Evolutionary conservation across 2,888 invertebrate genomes (phyloP).

Genomic region (Dicycla oo): DNA sequence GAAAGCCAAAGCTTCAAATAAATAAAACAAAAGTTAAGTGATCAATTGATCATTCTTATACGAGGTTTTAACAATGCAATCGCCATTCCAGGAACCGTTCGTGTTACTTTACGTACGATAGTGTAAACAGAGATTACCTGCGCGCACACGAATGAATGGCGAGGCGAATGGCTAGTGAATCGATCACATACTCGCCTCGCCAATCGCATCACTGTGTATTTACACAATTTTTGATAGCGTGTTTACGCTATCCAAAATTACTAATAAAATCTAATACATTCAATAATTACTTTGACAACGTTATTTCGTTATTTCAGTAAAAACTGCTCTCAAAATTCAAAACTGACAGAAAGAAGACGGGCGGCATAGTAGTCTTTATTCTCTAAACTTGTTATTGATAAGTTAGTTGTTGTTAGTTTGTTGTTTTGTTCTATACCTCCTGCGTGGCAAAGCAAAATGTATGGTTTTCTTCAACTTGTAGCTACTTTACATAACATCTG

Average conservation of each 20-base stretch:
- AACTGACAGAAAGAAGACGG: not conserved
- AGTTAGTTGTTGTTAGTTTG: not conserved
- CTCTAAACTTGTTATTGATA: not conserved
- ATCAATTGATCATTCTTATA: not conserved
- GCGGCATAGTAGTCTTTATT: not conserved
- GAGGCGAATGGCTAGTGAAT: conserved; percentile 26
- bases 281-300: not conserved
- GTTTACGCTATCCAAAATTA: not conserved
- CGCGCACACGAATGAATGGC: conserved; percentile 9
- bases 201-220: conserved; percentile 4
- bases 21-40: not conserved
- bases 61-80: conserved; percentile 8
- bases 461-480: not conserved
- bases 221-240: no score
- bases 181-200: conserved; percentile 9
- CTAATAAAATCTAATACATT: no score
- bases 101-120: not conserved
- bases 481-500: conserved; percentile 8
- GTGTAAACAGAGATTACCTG: conserved; percentile 22
- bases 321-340: not conserved
- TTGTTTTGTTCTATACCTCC: not conserved
- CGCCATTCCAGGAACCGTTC: not conserved
- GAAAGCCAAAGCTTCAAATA: not conserved
- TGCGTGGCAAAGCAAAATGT: not conserved
- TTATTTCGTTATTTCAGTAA: not conserved